Percentiles rank a stretch among this genome's conserved stretches.
Evolutionary conservation across 2,797 vertebrate species (phyloP).

Genomic region (Danio aesculapii): DNA sequence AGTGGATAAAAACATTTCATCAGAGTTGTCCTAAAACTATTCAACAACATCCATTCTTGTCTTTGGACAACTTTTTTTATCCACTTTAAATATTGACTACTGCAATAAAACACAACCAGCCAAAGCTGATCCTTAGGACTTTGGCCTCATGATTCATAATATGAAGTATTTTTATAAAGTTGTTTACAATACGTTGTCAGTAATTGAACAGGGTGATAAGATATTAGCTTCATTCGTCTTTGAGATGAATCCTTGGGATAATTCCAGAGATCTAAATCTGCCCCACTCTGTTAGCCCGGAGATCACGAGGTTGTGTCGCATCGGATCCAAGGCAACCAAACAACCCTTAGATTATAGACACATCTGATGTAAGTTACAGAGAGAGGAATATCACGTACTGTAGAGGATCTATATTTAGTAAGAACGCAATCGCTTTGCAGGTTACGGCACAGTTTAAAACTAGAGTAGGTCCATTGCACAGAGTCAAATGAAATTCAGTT

Average conservation of each 20-base stretch:
- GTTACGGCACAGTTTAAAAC: background rate
- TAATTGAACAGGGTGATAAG: constrained; percentile 6
- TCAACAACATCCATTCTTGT: too few species aligned
- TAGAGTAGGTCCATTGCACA: background rate
- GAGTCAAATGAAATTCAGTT: background rate
- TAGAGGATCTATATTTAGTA: constrained; percentile 25
- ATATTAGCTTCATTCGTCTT: background rate
- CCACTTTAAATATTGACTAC: too few species aligned
- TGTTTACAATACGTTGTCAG: background rate
- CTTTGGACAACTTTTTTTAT: too few species aligned
- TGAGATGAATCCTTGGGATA: constrained; percentile 66
- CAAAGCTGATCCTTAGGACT: too few species aligned
- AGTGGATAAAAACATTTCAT: too few species aligned
- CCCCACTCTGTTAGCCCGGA: constrained; percentile 57
- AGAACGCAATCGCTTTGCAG: background rate
- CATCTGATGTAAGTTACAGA: constrained; percentile 42
- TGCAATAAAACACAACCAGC: too few species aligned
- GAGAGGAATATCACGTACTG: background rate
- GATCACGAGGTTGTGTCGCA: constrained; percentile 51
- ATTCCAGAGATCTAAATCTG: constrained; percentile 63
- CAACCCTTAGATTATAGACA: constrained; percentile 8
- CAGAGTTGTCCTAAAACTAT: too few species aligned
- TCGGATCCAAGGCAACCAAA: constrained; percentile 69
- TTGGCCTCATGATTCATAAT: too few species aligned
- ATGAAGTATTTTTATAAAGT: background rate